These are phyloP conservation scores for Carcinoscorpius rotundicauda DNA, from an alignment of 1,140 invertebrate species.

Conservation along the genomic window DNA sequence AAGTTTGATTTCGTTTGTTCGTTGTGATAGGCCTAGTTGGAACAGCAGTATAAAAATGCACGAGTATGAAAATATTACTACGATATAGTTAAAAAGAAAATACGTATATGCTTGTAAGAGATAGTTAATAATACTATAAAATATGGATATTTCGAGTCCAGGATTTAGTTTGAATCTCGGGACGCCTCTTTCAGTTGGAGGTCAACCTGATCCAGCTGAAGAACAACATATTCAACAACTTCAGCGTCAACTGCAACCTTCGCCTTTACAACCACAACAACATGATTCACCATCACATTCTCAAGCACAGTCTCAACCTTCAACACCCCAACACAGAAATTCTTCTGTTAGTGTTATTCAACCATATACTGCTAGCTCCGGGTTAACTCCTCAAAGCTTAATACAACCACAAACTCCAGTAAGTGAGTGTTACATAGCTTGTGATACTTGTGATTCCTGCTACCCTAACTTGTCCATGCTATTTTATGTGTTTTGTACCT, in stretches of 20 bases:
- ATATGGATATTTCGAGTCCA: no score
- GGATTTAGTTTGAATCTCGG: neutral
- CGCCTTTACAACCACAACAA: neutral
- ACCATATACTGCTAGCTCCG: neutral
- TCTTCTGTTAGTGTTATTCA: constrained; percentile 2
- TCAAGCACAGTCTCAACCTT: neutral
- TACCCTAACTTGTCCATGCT: no score
- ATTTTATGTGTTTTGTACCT: no score
- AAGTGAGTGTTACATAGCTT: neutral
- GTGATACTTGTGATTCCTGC: no score
- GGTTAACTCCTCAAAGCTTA: neutral
- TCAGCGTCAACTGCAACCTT: neutral
- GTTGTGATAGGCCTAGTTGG: no score
- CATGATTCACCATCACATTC: neutral
- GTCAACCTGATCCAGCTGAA: neutral
- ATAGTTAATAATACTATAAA: no score
- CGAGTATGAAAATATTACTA: no score
- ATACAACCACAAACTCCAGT: neutral
- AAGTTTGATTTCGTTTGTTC: no score
- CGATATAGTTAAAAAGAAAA: no score
- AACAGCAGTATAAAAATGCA: no score
- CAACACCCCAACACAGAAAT: neutral
- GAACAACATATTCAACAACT: neutral
- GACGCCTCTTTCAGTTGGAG: neutral
- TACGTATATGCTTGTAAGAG: no score